Evolutionary conservation across 2,888 invertebrate species (phyloP), one percentile per base, ranked within the genome.

Genomic region (Sipha maydis): DNA sequence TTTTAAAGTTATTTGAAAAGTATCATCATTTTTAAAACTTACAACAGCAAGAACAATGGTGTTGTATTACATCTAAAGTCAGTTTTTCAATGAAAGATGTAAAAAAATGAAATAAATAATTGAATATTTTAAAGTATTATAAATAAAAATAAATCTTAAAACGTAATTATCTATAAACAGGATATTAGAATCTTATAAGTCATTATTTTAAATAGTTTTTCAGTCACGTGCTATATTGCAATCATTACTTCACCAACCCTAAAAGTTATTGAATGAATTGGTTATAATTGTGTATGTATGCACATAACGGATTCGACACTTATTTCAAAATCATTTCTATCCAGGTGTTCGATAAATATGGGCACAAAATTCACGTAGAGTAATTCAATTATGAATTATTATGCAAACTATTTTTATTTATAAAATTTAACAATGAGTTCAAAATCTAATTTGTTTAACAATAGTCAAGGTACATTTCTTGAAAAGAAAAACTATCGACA

Each of bases 301-400:
- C 14, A 17, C 19, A 75, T 28, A 61, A 75, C 73, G 83, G 73
- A 73, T 83, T 83, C n/a, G 56, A 75, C 61, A 84, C 38, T 75
- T 83, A 83, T 75, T 83, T 83, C 38, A 34, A 75, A 75, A 75
- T 76, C 83, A 73, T 83, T 73, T 73, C 71, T 5, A 28, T 41
- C 84, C 84, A 84, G 84, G 84, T 61, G 84, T 61, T 73, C 61
- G 25, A 61, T 17, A 48, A 83, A 71, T 54, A 25, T 31, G 31
- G n/a, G 7, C 31, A 31, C 21, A 48, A n/a, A 38, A 61, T 84
- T 76, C 75, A 61, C 61, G 75, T 61, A 14, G 84, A 61, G 84
- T 84, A 76, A 84, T 84, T 84, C 61, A 28, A 67, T 76, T 67
- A 76, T 21, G 21, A 73, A 61, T 84, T 76, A 76, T 76, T 76